Base-by-base conservation (phyloP, 2,113 vertebrate species). In the Turnix velox region DNA sequence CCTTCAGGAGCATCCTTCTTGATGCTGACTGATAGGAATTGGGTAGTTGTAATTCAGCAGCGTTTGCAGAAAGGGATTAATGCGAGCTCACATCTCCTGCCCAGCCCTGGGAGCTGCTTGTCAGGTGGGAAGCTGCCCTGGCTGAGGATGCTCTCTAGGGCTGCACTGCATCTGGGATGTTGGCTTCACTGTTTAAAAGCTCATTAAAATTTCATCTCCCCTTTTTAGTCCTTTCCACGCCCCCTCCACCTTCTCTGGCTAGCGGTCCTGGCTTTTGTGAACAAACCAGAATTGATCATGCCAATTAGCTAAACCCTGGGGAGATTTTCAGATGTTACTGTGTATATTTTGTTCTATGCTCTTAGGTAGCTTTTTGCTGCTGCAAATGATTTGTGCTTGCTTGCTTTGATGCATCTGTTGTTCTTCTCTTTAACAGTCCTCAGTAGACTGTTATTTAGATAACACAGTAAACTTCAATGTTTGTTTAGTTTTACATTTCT, bases 281-380 rank as follows among this genome's bases (percentile, higher is more conserved):
- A 91, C 90, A 94, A 90, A 67, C 82, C 75, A 90, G 87, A 91
- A 95, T 93, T 92, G 92, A 95, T 96, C 92, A 86, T 40, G 49
- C 76, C 77, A 94, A 96, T 96, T 95, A 97, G 82, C 72, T 72
- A 52, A 75, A 48, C 91, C 87, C 87, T 35, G 46, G 79, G 84
- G 94, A 95, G 66, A 8, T 84, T 72, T 79, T 78, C 81, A 93
- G 85, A 87, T 95, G 82, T 93, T 92, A 89, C 84, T 71, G 75
- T 59, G 5, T 71, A 35, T 71, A 23, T 55, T 24, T 13, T 74
- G 79, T 79, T 17, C 33, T 90, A 61, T 19, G 28, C 39, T 92
- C 5, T 73, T 91, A 89, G 71, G 20, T 39, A 40, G 52, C 85
- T 88, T 66, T 42, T 91, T 76, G 69, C 75, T 65, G 4, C 59